Percentiles rank a stretch among this genome's conserved stretches.
phyloP scores from a whole-genome alignment of 2,797 vertebrate genomes.

The Silurus aristotelis region DNA sequence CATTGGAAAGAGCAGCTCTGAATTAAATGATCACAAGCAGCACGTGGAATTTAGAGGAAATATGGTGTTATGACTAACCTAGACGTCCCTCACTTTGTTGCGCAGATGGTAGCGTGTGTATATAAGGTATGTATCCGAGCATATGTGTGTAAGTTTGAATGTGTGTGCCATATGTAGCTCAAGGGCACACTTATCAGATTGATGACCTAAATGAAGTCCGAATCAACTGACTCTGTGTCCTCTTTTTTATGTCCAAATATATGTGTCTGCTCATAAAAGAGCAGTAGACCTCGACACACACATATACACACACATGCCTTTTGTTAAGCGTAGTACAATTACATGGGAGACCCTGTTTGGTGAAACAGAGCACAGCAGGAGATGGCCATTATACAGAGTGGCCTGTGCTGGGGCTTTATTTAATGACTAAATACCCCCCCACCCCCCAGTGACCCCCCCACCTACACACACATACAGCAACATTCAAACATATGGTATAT shows the following conservation, averaged over 20 bases:
- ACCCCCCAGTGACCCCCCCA: neutral
- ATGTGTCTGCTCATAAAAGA: slow-evolving; percentile 24
- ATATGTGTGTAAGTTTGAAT: slow-evolving; percentile 23
- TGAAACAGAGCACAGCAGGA: slow-evolving; percentile 27
- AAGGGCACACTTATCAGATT: slow-evolving; percentile 53
- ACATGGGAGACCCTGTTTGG: slow-evolving; percentile 46
- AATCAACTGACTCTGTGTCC: slow-evolving; percentile 52
- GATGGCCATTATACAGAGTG: slow-evolving; percentile 17
- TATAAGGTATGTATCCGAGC: slow-evolving; percentile 35
- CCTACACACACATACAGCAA: neutral
- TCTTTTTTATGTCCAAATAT: slow-evolving; percentile 4
- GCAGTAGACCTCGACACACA: slow-evolving; percentile 28
- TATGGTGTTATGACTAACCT: neutral
- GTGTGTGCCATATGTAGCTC: slow-evolving; percentile 31
- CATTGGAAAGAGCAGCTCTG: neutral
- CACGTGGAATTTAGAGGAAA: neutral
- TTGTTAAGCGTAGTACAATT: slow-evolving; percentile 27
- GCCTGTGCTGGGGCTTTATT: neutral
- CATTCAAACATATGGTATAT: slow-evolving; percentile 16
- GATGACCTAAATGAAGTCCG: slow-evolving; percentile 62
- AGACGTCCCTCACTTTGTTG: neutral
- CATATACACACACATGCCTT: neutral
- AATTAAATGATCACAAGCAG: neutral
- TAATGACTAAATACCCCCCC: neutral
- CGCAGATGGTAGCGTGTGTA: slow-evolving; percentile 23